These are phyloP conservation scores for Orussus abietinus DNA, from an alignment of 1,140 invertebrate genomes.

Conservation along the genomic window DNA sequence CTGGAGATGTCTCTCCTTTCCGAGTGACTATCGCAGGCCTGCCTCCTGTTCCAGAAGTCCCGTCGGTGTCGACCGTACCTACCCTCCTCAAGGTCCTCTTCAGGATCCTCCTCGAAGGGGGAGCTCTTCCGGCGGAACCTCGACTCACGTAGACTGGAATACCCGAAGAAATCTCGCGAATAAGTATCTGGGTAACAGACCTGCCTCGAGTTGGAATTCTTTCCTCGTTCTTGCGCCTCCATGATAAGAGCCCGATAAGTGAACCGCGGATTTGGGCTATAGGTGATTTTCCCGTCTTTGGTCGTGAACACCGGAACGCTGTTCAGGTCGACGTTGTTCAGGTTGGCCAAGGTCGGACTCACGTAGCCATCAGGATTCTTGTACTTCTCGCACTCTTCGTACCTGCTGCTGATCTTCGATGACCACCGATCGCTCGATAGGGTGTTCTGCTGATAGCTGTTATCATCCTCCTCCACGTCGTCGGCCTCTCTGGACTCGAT, in stretches of 20 bases:
- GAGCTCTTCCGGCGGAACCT: too few species aligned
- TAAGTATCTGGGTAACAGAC: too few species aligned
- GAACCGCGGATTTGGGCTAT: conserved; percentile 47
- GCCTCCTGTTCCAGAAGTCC: neutral
- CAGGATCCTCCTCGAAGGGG: too few species aligned
- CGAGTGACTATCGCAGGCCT: neutral
- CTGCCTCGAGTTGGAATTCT: conserved; percentile 3
- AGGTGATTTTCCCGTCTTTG: conserved; percentile 50
- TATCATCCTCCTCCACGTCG: conserved; percentile 13
- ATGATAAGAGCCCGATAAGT: conserved; percentile 40
- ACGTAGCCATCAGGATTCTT: conserved; percentile 30
- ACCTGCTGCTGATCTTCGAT: conserved; percentile 10
- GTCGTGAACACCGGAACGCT: conserved; percentile 49
- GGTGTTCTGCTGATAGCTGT: neutral
- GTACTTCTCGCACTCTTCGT: conserved; percentile 17
- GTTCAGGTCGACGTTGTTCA: conserved; percentile 38
- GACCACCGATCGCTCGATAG: conserved; percentile 3
- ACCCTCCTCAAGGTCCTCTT: too few species aligned
- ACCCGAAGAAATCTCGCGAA: too few species aligned
- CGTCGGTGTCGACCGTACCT: neutral
- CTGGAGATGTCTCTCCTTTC: neutral
- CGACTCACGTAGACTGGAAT: too few species aligned
- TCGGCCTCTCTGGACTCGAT: conserved; percentile 23
- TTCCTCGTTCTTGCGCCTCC: conserved; percentile 25
- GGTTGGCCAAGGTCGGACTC: conserved; percentile 35